Conservation (phyloP, 2,797 vertebrate species). For the Peromyscus aztecus region DNA sequence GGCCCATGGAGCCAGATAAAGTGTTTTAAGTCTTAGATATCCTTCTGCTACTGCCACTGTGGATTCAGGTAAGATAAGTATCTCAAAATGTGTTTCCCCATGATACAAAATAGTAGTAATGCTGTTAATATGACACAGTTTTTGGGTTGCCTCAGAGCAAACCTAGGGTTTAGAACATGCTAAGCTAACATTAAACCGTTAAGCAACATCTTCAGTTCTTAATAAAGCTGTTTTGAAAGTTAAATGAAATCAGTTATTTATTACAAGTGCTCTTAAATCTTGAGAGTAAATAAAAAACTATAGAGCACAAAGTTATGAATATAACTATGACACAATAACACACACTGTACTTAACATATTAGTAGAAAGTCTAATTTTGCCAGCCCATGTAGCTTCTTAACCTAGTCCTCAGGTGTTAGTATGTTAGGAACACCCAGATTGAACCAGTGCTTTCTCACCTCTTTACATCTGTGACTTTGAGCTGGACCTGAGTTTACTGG, state of each 20-base stretch:
- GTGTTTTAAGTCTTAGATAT: not conserved
- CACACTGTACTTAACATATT: not conserved
- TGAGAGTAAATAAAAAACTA: not conserved
- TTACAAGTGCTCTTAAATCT: conserved; percentile 12
- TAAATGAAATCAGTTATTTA: not conserved
- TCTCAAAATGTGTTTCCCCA: not conserved
- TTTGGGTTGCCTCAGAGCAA: not conserved
- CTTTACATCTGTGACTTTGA: not conserved
- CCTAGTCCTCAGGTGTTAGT: not conserved
- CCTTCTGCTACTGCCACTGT: not conserved
- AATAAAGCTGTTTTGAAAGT: not conserved
- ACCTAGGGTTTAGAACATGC: not conserved
- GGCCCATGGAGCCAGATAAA: not conserved
- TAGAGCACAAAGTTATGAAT: not conserved
- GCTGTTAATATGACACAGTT: not conserved
- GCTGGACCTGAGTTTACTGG: not conserved
- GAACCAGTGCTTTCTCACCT: not conserved
- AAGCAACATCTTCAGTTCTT: not conserved
- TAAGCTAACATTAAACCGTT: not conserved
- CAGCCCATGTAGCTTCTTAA: not conserved
- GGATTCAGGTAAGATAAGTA: not conserved
- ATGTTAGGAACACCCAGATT: not conserved
- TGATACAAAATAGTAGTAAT: not conserved
- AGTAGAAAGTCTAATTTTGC: not conserved
- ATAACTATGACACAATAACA: not conserved